These are phyloP conservation scores for Melinaea marsaeus DNA, from an alignment of 2,888 invertebrate species.

Conservation along the genomic window DNA sequence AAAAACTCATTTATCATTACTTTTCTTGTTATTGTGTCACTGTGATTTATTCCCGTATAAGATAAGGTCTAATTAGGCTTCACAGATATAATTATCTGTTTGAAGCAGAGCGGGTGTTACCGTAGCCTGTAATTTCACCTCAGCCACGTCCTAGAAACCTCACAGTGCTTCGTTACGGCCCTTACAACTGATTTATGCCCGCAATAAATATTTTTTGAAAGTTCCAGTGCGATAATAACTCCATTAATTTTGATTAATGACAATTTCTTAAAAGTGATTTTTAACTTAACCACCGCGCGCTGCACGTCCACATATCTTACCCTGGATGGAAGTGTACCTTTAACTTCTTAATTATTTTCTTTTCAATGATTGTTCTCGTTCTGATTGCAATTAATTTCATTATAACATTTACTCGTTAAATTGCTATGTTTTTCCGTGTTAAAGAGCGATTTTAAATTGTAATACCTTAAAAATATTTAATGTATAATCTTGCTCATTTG, in stretches of 20 bases:
- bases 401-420: conserved; percentile 14
- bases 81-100: conserved; percentile 17
- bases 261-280: conserved; percentile 75
- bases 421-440: conserved; percentile 8
- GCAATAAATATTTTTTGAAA: conserved; percentile 77
- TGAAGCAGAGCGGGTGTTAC: conserved; percentile 15
- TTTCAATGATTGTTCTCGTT: conserved; percentile 63
- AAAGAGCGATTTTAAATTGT: conserved; percentile 1
- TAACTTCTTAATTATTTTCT: conserved; percentile 62
- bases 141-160: conserved; percentile 71
- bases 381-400: conserved; percentile 49
- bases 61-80: conserved; percentile 18
- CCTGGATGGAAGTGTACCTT: conserved; percentile 52
- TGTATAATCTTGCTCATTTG: neutral
- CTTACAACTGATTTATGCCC: conserved; percentile 74
- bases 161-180: conserved; percentile 69
- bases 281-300: conserved; percentile 48
- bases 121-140: conserved; percentile 46
- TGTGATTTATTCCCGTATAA: conserved; percentile 3
- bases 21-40: conserved; percentile 7
- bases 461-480: neutral
- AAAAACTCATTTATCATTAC: conserved; percentile 1
- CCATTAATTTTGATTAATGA: conserved; percentile 78
- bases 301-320: conserved; percentile 50
- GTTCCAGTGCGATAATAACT: conserved; percentile 76